Conservation (phyloP, 1,140 invertebrate genomes). For the Rhagoletis pomonella region DNA sequence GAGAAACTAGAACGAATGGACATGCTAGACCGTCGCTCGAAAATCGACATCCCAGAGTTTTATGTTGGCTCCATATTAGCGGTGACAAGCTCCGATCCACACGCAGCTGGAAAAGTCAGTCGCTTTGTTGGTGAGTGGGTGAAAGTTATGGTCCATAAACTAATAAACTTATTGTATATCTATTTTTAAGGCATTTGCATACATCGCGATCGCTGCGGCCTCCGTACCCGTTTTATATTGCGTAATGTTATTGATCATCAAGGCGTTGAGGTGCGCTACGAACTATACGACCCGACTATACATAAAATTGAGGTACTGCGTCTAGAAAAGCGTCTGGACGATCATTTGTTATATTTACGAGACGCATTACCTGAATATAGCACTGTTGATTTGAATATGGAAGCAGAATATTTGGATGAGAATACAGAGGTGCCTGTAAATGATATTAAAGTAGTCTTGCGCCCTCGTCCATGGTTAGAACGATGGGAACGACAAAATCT, state of each 20-base stretch:
- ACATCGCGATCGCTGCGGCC: conserved; percentile 84
- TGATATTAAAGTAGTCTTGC: conserved; percentile 87
- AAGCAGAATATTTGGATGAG: conserved; percentile 85
- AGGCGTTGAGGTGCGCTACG: conserved; percentile 86
- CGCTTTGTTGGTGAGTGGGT: conserved; percentile 82
- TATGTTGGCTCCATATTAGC: conserved; percentile 96
- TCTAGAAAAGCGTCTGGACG: conserved; percentile 95
- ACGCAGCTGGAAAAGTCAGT: conserved; percentile 89
- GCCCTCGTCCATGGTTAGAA: conserved; percentile 89
- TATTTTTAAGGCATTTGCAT: conserved; percentile 90
- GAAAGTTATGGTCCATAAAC: conserved; percentile 66
- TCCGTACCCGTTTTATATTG: conserved; percentile 89
- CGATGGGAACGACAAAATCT: conserved; percentile 89
- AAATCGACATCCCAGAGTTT: conserved; percentile 96
- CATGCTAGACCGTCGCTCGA: conserved; percentile 86
- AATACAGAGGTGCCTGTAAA: conserved; percentile 90
- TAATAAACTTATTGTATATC: conserved; percentile 11
- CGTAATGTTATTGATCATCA: conserved; percentile 95
- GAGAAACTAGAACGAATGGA: conserved; percentile 94
- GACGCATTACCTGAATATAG: conserved; percentile 96
- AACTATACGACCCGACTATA: conserved; percentile 96
- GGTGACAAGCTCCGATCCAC: conserved; percentile 91
- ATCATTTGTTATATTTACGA: conserved; percentile 91
- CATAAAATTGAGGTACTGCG: conserved; percentile 91
- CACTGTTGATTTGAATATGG: conserved; percentile 95